phyloP scores from a whole-genome alignment of 1,140 invertebrate species.

The Dinothrombium tinctorium region DNA sequence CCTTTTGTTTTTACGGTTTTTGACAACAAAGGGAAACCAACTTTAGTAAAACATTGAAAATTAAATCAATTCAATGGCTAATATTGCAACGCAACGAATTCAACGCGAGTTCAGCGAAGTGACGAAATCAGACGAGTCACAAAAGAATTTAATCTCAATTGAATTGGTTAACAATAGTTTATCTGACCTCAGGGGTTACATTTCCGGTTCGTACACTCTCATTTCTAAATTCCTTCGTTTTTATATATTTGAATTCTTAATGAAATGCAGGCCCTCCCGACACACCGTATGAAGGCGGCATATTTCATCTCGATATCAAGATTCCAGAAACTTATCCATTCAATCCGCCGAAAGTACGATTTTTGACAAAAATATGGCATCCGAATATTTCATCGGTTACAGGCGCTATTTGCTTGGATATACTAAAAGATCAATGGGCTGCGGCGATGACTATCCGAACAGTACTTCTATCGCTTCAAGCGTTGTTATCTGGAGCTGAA shows the following conservation, averaged over 20 bases:
- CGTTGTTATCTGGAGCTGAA: conserved; percentile 53
- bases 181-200: conserved; percentile 71
- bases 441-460: conserved; percentile 94
- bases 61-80: conserved; percentile 43
- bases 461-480: conserved; percentile 72
- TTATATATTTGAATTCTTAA: conserved; percentile 2
- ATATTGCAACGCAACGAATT: conserved; percentile 82
- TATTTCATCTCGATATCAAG: conserved; percentile 80
- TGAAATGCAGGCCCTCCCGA: conserved; percentile 43
- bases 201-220: conserved; percentile 31
- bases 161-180: conserved; percentile 73
- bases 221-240: neutral
- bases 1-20: neutral
- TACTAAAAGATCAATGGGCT: conserved; percentile 98
- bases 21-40: neutral
- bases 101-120: conserved; percentile 94
- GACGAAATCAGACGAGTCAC: conserved; percentile 89
- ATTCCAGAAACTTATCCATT: conserved; percentile 97
- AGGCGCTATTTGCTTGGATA: conserved; percentile 94
- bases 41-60: neutral
- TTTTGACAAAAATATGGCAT: conserved; percentile 98
- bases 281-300: conserved; percentile 87
- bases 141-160: conserved; percentile 70
- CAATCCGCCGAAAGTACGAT: conserved; percentile 73
- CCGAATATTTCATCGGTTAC: conserved; percentile 96